Evolutionary conservation across 64 coral and sea anemone genomes (phyloP).

Genomic region (Actinia equina): DNA sequence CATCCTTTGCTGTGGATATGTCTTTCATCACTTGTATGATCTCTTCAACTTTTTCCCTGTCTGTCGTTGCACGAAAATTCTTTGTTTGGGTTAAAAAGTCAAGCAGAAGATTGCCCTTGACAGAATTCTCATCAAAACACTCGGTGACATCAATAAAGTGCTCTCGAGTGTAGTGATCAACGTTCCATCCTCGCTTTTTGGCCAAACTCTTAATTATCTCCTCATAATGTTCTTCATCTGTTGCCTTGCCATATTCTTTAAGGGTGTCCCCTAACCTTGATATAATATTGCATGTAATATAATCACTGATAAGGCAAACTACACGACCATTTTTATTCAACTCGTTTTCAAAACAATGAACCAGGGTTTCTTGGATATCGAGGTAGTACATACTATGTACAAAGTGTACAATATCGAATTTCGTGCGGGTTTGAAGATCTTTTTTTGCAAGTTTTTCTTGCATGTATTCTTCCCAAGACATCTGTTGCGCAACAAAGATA

Average conservation of each 20-base stretch:
- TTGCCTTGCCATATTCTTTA: too few relatives aligned
- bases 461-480: too few relatives aligned
- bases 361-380: neutral
- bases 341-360: too few relatives aligned
- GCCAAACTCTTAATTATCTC: constrained; percentile 22
- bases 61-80: too few relatives aligned
- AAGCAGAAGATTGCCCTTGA: too few relatives aligned
- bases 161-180: constrained; percentile 31
- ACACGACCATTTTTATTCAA: too few relatives aligned
- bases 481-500: neutral
- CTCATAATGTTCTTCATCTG: neutral
- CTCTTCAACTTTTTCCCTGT: too few relatives aligned
- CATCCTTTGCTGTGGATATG: neutral
- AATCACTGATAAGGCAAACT: too few relatives aligned
- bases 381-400: neutral
- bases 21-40: neutral
- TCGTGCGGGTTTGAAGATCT: neutral
- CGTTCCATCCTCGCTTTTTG: constrained; percentile 36
- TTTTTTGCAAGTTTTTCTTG: neutral
- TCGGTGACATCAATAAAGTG: constrained; percentile 47
- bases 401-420: constrained; percentile 15
- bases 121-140: constrained; percentile 44
- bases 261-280: too few relatives aligned
- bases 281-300: too few relatives aligned
- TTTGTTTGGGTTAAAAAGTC: too few relatives aligned